Percentiles rank a stretch among this genome's conserved stretches.
Conservation (phyloP, 2,797 vertebrate genomes). For the Tenualosa thibaudeaui region DNA sequence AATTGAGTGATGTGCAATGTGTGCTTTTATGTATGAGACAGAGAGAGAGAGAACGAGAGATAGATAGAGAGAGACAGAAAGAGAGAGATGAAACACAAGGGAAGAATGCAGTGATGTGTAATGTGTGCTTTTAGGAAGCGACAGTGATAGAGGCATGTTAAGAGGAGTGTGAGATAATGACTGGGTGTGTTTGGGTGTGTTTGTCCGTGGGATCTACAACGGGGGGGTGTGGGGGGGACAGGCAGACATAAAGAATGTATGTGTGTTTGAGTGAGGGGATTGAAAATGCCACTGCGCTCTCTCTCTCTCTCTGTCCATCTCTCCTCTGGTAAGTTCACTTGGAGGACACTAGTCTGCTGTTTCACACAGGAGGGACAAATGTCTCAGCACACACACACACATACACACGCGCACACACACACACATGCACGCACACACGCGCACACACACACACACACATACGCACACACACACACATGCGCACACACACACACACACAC, state of each 20-base stretch:
- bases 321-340: conserved; percentile 59
- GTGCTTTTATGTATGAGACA: background rate
- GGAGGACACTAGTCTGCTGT: conserved; percentile 59
- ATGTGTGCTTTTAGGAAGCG: too few relatives aligned
- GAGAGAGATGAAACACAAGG: background rate
- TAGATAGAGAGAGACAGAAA: conserved; percentile 33
- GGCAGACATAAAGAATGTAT: conserved; percentile 26
- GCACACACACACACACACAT: conserved; percentile 27
- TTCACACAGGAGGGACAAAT: conserved; percentile 41
- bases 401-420: conserved; percentile 17
- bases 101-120: background rate
- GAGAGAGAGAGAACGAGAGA: conserved; percentile 19
- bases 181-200: background rate
- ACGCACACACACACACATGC: background rate
- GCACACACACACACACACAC: conserved; percentile 12
- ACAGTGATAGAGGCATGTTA: background rate
- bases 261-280: conserved; percentile 25
- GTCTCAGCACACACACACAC: background rate
- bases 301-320: conserved; percentile 14
- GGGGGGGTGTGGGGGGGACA: conserved; percentile 40
- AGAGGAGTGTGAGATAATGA: background rate
- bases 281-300: background rate
- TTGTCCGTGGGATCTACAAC: background rate
- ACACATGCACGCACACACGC: background rate
- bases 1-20: too few relatives aligned